Base-by-base conservation (phyloP, 2,113 vertebrate species). In the Clarias batrachus region DNA sequence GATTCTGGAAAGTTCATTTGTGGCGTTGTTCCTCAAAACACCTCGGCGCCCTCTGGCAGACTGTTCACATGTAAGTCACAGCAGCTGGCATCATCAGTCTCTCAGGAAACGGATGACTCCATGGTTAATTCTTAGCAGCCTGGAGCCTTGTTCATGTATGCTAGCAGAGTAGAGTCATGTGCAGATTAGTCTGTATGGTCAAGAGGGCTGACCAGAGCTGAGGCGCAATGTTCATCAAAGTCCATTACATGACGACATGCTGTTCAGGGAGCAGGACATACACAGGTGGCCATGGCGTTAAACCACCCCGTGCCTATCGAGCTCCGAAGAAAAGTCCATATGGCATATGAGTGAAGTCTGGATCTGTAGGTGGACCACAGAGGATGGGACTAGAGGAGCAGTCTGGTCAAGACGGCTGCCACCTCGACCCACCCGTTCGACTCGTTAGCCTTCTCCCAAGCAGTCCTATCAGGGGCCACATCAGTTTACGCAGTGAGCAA, bases 391-490 rank as follows among this genome's bases (percentile, higher is more conserved):
- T n/a, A 41, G 19, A 27, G 62, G 52, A 13, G n/a, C 54, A 33
- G 41, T 59, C 73, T 25, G 82, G n/a, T 77, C 73, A 82, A 76
- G 23, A 86, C 7, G 56, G 27, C 68, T 71, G 77, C 62, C 76
- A 52, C 81, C 81, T 88, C 74, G 16, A 63, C 25, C 30, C 60
- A 33, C 37, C 30, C 30, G 63, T 73, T 25, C 86, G 54, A 82
- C 76, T 77, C 62, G 84, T 52, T 57, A 81, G 68, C 81, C 54
- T 90, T 88, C 81, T 83, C 66, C 52, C 60, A 82, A 86, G 89
- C 89, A 88, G 89, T 90, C 85, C 87, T 60, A 86, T 90, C 89
- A 90, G 88, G 90, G 91, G 92, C 91, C 92, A 92, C 91, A 91
- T 92, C 91, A 93, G 93, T 89, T 87, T 89, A 89, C 33, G 57